Evolutionary conservation across 2,797 vertebrate genomes (phyloP).

Genomic region (Phoeniculus purpureus): DNA sequence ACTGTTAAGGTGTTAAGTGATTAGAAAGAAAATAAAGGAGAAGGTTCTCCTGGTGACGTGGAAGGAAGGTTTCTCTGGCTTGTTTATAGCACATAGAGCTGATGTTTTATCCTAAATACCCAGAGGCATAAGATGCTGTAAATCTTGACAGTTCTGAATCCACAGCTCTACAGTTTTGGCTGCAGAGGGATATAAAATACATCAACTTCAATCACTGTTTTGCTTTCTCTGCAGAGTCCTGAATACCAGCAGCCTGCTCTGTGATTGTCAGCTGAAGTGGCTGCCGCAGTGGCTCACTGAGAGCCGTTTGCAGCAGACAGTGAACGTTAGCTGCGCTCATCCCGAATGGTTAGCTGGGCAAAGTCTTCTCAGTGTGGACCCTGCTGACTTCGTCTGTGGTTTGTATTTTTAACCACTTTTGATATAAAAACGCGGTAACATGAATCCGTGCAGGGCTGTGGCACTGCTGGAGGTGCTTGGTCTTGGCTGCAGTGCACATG

Average conservation of each 20-base stretch:
- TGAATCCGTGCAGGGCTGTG: neutral
- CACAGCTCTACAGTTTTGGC: neutral
- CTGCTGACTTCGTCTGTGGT: constrained; percentile 84
- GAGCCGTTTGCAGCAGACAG: constrained; percentile 81
- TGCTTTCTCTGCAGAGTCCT: constrained; percentile 79
- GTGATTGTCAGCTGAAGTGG: constrained; percentile 94
- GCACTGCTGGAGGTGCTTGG: neutral
- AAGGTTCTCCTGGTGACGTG: neutral
- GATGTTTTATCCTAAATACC: neutral
- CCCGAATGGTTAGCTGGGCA: constrained; percentile 84
- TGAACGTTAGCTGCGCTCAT: constrained; percentile 86
- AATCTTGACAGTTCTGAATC: neutral
- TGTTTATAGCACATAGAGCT: neutral
- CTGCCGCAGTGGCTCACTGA: constrained; percentile 85
- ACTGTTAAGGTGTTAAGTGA: neutral
- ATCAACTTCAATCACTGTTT: neutral
- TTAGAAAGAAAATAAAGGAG: neutral
- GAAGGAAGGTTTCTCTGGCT: neutral
- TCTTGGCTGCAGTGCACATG: accelerated
- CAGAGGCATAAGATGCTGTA: neutral
- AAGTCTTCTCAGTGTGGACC: constrained; percentile 80
- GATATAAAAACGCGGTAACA: neutral
- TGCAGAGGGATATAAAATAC: neutral
- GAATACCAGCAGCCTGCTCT: constrained; percentile 92
- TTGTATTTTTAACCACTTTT: constrained; percentile 62